These are phyloP conservation scores for Brassicogethes aeneus DNA, from an alignment of 2,888 invertebrate species.

Conservation along the genomic window DNA sequence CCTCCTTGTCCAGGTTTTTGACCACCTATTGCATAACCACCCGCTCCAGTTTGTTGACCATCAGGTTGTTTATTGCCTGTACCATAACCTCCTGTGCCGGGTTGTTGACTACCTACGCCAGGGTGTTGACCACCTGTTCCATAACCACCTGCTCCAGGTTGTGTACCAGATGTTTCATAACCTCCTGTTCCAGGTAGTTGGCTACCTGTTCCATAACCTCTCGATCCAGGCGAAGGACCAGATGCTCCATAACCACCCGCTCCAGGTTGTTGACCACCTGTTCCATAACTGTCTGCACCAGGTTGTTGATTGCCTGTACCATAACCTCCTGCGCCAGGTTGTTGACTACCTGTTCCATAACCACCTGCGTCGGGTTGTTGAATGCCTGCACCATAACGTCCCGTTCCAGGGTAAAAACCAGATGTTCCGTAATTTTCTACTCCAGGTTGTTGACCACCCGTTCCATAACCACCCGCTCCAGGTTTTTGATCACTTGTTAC, in stretches of 20 bases:
- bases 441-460: constrained; percentile 1
- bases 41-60: background rate
- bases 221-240: background rate
- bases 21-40: too few relatives aligned
- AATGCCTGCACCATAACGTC: constrained; percentile 3
- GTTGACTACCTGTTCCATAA: background rate
- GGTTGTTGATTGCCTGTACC: background rate
- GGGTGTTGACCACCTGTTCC: background rate
- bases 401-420: constrained; percentile 4
- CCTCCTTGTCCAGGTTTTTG: background rate
- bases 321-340: constrained; percentile 1
- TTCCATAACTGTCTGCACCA: background rate
- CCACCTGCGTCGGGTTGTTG: background rate
- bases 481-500: background rate
- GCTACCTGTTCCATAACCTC: constrained; percentile 5
- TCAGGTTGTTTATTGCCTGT: background rate
- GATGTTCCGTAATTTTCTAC: constrained; percentile 5
- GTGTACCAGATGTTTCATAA: constrained; percentile 4
- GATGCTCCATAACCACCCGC: background rate
- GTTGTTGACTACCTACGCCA: background rate
- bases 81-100: background rate
- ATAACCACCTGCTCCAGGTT: constrained; percentile 1
- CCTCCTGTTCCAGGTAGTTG: constrained; percentile 5
- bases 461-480: constrained; percentile 2
- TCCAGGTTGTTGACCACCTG: background rate